Percentiles rank a stretch among this genome's conserved stretches.
Evolutionary conservation across 2,113 vertebrate genomes (phyloP).

Genomic region (Camelus dromedarius): DNA sequence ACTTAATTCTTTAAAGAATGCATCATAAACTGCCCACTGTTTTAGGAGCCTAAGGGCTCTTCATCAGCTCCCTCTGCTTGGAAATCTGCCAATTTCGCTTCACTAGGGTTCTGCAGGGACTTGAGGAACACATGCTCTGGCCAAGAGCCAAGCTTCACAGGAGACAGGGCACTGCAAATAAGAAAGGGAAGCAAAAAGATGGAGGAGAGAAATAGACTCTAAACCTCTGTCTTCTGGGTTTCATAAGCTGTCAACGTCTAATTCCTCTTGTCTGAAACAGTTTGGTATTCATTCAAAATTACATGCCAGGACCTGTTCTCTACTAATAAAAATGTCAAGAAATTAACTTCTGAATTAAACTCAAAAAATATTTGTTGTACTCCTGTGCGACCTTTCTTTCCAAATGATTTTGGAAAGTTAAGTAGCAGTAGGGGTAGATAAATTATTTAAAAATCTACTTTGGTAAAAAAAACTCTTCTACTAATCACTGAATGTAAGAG

Average conservation of each 20-base stretch:
- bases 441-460: slow-evolving; percentile 39
- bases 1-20: background rate
- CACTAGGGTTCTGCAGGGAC: background rate
- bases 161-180: background rate
- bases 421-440: background rate
- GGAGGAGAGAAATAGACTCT: background rate
- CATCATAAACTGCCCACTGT: background rate
- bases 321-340: slow-evolving; percentile 21
- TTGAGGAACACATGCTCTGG: background rate
- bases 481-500: background rate
- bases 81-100: slow-evolving; percentile 26
- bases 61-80: background rate
- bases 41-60: background rate
- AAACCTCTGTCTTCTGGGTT: background rate
- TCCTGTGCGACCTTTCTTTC: background rate
- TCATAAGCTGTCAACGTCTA: background rate
- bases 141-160: background rate
- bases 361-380: background rate
- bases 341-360: slow-evolving; percentile 6
- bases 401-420: background rate
- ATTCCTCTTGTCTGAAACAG: background rate
- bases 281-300: slow-evolving; percentile 6
- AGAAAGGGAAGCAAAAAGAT: background rate
- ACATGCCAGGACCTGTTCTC: background rate
- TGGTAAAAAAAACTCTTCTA: background rate